Conservation (phyloP, 2,888 invertebrate genomes). For the Drosophila picticornis region DNA sequence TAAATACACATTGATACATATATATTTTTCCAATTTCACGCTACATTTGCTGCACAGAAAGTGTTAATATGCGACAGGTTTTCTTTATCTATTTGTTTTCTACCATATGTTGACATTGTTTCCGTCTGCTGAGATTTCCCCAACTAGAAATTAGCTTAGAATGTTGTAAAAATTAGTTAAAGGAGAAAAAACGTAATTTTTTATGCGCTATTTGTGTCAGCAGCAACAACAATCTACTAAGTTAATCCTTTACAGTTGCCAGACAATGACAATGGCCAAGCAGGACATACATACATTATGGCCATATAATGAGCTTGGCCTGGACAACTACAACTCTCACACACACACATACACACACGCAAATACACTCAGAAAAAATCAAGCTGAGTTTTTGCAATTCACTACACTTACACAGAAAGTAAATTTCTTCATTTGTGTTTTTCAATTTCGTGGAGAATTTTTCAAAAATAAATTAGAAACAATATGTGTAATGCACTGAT, state of each 20-base stretch:
- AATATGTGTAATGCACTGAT: not conserved
- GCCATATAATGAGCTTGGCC: slow-evolving; percentile 82
- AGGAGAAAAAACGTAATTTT: slow-evolving; percentile 62
- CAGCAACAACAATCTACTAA: slow-evolving; percentile 49
- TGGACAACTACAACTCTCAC: slow-evolving; percentile 3
- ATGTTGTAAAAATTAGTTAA: slow-evolving; percentile 62
- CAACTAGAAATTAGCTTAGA: slow-evolving; percentile 61
- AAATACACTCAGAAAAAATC: not conserved
- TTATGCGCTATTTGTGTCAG: slow-evolving; percentile 26
- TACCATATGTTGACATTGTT: slow-evolving; percentile 64
- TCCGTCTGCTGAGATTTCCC: not conserved
- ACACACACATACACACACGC: slow-evolving; percentile 12
- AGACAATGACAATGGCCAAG: slow-evolving; percentile 52
- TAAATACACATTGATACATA: slow-evolving; percentile 11
- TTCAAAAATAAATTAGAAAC: not conserved
- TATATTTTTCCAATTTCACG: slow-evolving; percentile 79
- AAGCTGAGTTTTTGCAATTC: not conserved
- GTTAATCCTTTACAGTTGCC: slow-evolving; percentile 72
- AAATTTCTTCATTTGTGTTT: not conserved
- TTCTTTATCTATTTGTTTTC: slow-evolving; percentile 6
- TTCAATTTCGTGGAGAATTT: not conserved
- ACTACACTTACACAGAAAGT: not conserved
- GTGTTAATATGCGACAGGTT: slow-evolving; percentile 72
- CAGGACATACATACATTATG: slow-evolving; percentile 70
- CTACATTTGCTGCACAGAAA: slow-evolving; percentile 72